Evolutionary conservation across 2,888 invertebrate species (phyloP).

Genomic region (Drosophila subquinaria): DNA sequence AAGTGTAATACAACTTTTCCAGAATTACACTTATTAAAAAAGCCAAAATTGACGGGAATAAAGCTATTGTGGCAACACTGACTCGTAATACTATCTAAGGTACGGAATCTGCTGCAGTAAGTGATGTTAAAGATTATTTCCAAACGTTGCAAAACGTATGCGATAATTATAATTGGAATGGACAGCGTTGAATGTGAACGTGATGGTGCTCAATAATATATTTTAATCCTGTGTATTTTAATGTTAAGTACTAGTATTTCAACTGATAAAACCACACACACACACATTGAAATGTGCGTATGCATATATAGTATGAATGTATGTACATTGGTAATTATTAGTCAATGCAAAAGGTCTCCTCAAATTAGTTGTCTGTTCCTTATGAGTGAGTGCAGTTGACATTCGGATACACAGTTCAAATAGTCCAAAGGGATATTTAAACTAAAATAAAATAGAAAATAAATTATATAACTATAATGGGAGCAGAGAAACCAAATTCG

Average conservation of each 20-base stretch:
- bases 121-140: conserved; percentile 5
- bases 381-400: conserved; percentile 10
- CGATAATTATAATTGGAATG: conserved; percentile 24
- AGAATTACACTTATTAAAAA: too few relatives aligned
- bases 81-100: not conserved
- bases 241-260: conserved; percentile 10
- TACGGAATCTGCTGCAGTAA: conserved; percentile 3
- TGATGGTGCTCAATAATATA: conserved; percentile 26
- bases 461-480: conserved; percentile 23
- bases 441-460: not conserved
- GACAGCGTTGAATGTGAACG: conserved; percentile 21
- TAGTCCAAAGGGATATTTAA: not conserved
- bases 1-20: too few relatives aligned
- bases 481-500: conserved; percentile 21
- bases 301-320: conserved; percentile 5
- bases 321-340: conserved; percentile 20
- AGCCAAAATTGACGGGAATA: not conserved
- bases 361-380: conserved; percentile 28
- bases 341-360: conserved; percentile 24
- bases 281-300: not conserved
- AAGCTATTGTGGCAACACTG: not conserved
- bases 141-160: conserved; percentile 25
- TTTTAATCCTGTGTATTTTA: conserved; percentile 48
- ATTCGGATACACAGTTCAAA: conserved; percentile 12
- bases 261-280: conserved; percentile 35